Base-by-base conservation (phyloP, 1,140 invertebrate species). In the Choristoneura fumiferana region DNA sequence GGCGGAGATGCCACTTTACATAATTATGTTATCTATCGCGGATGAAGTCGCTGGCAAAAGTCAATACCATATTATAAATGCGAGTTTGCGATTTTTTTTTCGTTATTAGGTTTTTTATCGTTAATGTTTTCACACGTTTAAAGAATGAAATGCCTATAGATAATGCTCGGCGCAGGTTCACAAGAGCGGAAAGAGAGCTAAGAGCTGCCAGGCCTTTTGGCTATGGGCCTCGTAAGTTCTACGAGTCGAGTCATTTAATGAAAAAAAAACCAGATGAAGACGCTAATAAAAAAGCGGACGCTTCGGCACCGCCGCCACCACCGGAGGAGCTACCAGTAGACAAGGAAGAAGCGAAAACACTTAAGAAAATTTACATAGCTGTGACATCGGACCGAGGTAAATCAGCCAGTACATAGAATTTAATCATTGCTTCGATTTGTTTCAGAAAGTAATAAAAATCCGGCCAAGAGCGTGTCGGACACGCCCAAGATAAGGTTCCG, bases 181-280 rank as follows among this genome's bases (percentile, higher is more conserved):
- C 95, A 53, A 92, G 94, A 69, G 98, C 98, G 63, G 98, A 99
- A 89, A 93, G 97, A 69, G 98, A 99, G 62, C 89, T 99, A 37
- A 95, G 94, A 78, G 94, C 96, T 65, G 97, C 97, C 6, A 91
- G 96, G 63, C 94, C 97, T 0, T 97, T 96, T 63, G 98, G 98
- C 39, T 88, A 94, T 49, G 98, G 97, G 35, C 94, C 97, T 18
- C 93, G 93, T 80, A 92, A 94, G 60, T 98, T 99, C 81, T 98
- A 96, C 81, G 94, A 82, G 22, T 81, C 77, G 1, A 72, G 71
- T 10, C 74, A 77, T 0, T 60, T 87, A 17, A 62, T 82, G 4
- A 65, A 69, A 29, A 70, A 64, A 0, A 10, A 40, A 0, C 66
- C 73, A 1, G 75, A 73, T 18, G 65, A 52, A 5, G 69, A 69